Base-by-base conservation (phyloP, 2,888 invertebrate genomes). In the Cyaniris semiargus region DNA sequence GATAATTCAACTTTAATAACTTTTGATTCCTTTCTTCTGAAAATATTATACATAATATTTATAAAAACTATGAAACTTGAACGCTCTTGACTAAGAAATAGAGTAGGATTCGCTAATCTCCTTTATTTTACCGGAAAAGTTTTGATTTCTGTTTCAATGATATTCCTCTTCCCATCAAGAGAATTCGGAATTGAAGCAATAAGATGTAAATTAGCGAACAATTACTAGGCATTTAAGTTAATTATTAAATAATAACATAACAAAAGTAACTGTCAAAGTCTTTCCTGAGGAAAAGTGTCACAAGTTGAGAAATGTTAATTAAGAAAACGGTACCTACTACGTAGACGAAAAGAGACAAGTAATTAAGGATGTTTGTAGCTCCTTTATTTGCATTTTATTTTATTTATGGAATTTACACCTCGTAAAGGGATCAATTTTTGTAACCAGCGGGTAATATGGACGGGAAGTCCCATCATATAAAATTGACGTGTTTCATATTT, bases 301-400 rank as follows among this genome's bases (percentile, higher is more conserved):
- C 72, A 72, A 72, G n/a, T 72, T 23, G 23, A 34, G 72, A 72
- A 72, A 72, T 38, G 72, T 72, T 72, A 72, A 72, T 72, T 72
- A 72, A 72, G 72, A 72, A 44, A 44, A 72, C 44, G 23, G 38
- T 72, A 72, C n/a, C n/a, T n/a, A n/a, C 72, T 38, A 18, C 31
- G 13, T 5, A 13, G 44, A 13, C 72, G 44, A 72, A 44, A 72
- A 44, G 21, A 21, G 13, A 13, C 72, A 72, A 23, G 13, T 72
- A 72, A 72, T 72, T 72, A 72, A 72, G 44, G 23, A 72, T 31
- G 21, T 27, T 72, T 44, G 21, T 44, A 6, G 21, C 44, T 72
- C 38, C 4, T 53, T 53, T 18, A 10, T 72, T 44, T 44, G 4
- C 13, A 44, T 15, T 72, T 44, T 23, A 66, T 66, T 13, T 66